Evolutionary conservation across 2,797 vertebrate genomes (phyloP).

Genomic region (Danionella dracula): DNA sequence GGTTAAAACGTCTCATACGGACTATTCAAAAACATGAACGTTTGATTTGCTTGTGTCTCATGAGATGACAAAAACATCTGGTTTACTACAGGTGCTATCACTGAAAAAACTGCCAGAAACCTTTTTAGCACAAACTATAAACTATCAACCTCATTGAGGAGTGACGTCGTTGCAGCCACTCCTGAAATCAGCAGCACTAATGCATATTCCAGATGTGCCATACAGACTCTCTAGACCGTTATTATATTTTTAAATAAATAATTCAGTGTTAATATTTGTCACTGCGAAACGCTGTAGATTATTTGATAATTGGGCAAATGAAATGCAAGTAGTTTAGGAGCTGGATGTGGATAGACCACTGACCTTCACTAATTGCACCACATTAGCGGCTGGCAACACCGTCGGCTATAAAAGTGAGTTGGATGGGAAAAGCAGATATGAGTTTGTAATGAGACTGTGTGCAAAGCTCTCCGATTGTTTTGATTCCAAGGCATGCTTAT

Average conservation of each 20-base stretch:
- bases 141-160: not conserved
- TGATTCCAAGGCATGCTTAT: conserved; percentile 58
- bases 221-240: not conserved
- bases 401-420: conserved; percentile 2
- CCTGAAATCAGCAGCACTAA: not conserved
- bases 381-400: conserved; percentile 39
- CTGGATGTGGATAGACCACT: not conserved
- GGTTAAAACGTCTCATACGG: not conserved
- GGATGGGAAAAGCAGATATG: conserved; percentile 12
- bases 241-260: too few relatives aligned
- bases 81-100: not conserved
- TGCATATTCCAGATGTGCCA: not conserved
- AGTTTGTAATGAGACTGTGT: too few relatives aligned
- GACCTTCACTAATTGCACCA: conserved; percentile 2
- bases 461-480: conserved; percentile 51
- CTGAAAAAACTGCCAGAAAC: conserved; percentile 2
- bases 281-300: not conserved
- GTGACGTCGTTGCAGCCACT: conserved; percentile 22
- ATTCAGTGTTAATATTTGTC: too few relatives aligned
- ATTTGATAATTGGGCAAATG: conserved; percentile 4
- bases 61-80: not conserved
- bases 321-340: not conserved
- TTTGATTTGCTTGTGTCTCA: not conserved
- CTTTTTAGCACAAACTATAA: not conserved
- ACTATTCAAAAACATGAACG: not conserved